Base-by-base conservation (phyloP, 2,113 vertebrate species). In the Dicrurus megarhynchus region DNA sequence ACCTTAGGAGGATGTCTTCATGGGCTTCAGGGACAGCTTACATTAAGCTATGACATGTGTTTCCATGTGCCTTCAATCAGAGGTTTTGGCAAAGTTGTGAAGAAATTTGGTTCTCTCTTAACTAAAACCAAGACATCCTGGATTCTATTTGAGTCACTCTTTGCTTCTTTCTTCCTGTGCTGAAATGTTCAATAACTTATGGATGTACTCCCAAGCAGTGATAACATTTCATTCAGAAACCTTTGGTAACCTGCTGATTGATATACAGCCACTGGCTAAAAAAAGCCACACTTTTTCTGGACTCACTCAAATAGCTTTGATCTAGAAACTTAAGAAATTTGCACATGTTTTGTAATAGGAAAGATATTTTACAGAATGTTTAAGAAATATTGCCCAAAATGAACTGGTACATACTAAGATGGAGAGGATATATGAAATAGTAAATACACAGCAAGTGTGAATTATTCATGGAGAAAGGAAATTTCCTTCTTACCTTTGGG, bases 141-240 rank as follows among this genome's bases (percentile, higher is more conserved):
- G 27, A 59, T 84, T 89, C 1, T 1, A 42, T 86, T 70, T 87
- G 44, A 81, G 42, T 84, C 27, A 15, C 33, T 75, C 39, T 88
- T 80, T 84, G 20, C 78, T 90, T 91, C 35, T 49, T 92, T 35
- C 33, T 90, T 84, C 82, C 63, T 76, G 27, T 80, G 84, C 49
- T 85, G 73, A 94, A 93, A 83, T 74, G 30, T 59, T 87, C 8
- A 33, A 27, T 87, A 94, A 80, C 20, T 84, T 87, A 59, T 1
- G 46, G 44, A 42, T 5, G 3, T 89, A 70, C 87, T 73, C 59
- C 44, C n/a, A 74, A 87, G 59, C 39, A 91, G 55, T 7, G 27
- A 30, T 93, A 96, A 74, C 74, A 86, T 91, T 90, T 80, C 24
- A 77, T 91, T 79, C 87, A 70, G 79, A 88, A 93, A 93, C 52